These are phyloP conservation scores for Margaritifera margaritifera DNA, from an alignment of 2,888 invertebrate genomes.

Conservation along the genomic window DNA sequence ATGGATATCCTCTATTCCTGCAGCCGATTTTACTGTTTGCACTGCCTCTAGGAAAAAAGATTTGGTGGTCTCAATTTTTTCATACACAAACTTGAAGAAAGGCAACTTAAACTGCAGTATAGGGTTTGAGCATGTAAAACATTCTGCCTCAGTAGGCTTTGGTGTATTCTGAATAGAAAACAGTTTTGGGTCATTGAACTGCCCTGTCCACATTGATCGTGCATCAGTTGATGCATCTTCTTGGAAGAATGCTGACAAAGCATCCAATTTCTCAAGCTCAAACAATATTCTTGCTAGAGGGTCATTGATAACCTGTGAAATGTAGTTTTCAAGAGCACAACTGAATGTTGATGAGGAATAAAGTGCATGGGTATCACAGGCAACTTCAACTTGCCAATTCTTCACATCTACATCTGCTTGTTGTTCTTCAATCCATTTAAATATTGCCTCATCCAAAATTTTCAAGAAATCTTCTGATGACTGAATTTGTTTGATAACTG, in stretches of 20 bases:
- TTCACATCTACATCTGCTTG: background rate
- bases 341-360: conserved; percentile 22
- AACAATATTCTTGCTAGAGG: conserved; percentile 37
- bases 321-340: conserved; percentile 33
- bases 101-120: conserved; percentile 29
- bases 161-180: conserved; percentile 24
- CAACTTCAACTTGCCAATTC: conserved; percentile 32
- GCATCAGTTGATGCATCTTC: conserved; percentile 8
- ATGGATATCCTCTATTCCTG: conserved; percentile 32
- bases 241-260: conserved; percentile 28
- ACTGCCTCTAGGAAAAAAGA: conserved; percentile 32
- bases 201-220: conserved; percentile 11
- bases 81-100: conserved; percentile 25
- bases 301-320: conserved; percentile 21
- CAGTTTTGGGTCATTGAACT: conserved; percentile 8
- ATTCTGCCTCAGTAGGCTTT: conserved; percentile 38
- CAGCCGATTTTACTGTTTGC: conserved; percentile 18
- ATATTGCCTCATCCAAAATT: conserved; percentile 10
- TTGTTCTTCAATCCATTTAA: background rate
- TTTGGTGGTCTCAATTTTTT: conserved; percentile 25
- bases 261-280: conserved; percentile 23
- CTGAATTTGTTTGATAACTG: conserved; percentile 20
- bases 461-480: conserved; percentile 11
- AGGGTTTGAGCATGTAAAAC: conserved; percentile 27
- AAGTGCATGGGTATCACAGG: conserved; percentile 25